Evolutionary conservation across 2,113 vertebrate species (phyloP).

Genomic region (Vombatus ursinus): DNA sequence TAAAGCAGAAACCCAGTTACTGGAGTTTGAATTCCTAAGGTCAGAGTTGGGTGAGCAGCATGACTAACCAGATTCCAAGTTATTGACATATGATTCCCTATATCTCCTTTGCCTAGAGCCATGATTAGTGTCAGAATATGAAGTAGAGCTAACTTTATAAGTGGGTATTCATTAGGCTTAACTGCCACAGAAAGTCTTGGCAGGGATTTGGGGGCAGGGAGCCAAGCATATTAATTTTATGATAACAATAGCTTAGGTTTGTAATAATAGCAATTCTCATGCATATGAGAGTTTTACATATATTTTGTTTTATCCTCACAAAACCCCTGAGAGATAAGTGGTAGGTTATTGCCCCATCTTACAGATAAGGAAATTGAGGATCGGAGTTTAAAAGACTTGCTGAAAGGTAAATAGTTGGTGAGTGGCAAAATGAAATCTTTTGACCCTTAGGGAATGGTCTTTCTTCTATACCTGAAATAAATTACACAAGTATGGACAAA

Average conservation of each 20-base stretch:
- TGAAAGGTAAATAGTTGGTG: not conserved
- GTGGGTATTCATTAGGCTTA: not conserved
- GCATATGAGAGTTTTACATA: not conserved
- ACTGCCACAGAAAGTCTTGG: not conserved
- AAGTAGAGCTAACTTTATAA: not conserved
- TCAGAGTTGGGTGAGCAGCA: not conserved
- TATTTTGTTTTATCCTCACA: not conserved
- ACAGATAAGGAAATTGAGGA: not conserved
- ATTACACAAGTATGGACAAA: not conserved
- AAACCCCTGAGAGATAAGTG: not conserved
- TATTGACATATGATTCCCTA: not conserved
- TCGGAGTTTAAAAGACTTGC: not conserved
- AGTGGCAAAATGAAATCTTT: not conserved
- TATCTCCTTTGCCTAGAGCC: not conserved
- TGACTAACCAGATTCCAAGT: not conserved
- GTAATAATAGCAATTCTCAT: not conserved
- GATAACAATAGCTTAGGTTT: not conserved
- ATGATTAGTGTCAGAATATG: not conserved
- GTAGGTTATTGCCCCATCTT: not conserved
- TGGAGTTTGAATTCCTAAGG: not conserved
- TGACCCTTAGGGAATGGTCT: not conserved
- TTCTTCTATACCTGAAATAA: not conserved
- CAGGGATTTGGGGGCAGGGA: not conserved
- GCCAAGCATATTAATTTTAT: not conserved
- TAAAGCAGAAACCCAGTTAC: not conserved